Evolutionary conservation across 2,113 vertebrate species (phyloP), one percentile per base, ranked within the genome.

Genomic region (Aegithalos caudatus): DNA sequence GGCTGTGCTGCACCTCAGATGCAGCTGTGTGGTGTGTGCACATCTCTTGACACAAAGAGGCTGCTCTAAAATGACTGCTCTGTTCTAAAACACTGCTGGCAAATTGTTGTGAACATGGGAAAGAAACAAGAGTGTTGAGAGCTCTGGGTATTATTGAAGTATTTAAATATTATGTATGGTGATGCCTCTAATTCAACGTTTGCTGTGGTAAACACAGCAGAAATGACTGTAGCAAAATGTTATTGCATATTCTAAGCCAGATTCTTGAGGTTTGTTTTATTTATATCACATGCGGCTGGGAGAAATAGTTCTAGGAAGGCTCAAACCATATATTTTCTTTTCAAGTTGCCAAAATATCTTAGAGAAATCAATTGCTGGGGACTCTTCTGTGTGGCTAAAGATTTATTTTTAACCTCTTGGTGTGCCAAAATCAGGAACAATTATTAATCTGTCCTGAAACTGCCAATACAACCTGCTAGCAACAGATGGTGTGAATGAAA

Each of bases 401-500:
- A 90, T 48, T 82, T 94, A 56, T 96, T 89, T 92, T 88, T 92
- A 92, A 92, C 95, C 90, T 95, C 83, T 95, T 11, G 2, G 72
- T n/a, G 81, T 84, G 91, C 58, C 94, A 96, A 94, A 94, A 93
- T 89, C 67, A 60, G 57, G 65, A 97, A 77, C 94, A 92, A 85
- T 95, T 95, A 94, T 94, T 94, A 95, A 96, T 95, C 90, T 95
- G 83, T 45, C 86, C 84, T 96, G 87, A 96, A 96, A 92, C 56
- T 96, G 86, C 58, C 11, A 15, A 96, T 96, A 95, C 92, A 97
- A 96, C 95, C 96, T 97, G 97, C 87, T 94, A 51, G 89, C 74
- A 95, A 97, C 94, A 97, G 96, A 97, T 96, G 94, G 96, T 95
- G 92, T 48, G 81, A 95, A 96, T 69, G 87, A 92, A 80, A 91